These are phyloP conservation scores for Sphaeramia orbicularis DNA, from an alignment of 2,797 vertebrate species.

Conservation along the genomic window DNA sequence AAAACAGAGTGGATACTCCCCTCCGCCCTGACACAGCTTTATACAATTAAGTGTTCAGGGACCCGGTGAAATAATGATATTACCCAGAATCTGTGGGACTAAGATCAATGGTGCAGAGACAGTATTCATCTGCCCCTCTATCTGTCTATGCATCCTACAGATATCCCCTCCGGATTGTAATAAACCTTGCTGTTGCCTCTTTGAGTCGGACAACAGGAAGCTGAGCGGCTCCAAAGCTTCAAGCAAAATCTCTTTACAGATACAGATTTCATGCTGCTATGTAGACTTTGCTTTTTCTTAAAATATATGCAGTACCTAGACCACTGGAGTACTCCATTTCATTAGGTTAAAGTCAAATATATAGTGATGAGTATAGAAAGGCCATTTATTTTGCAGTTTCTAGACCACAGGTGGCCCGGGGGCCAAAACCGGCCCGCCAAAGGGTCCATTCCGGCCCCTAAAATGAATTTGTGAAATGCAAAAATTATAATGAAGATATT, in stretches of 20 bases:
- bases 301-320: too few species aligned
- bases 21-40: slow-evolving; percentile 69
- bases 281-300: slow-evolving; percentile 2
- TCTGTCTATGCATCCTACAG: slow-evolving; percentile 54
- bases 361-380: too few species aligned
- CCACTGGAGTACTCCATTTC: too few species aligned
- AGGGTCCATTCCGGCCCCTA: too few species aligned
- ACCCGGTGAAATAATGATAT: slow-evolving; percentile 71
- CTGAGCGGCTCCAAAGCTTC: neutral
- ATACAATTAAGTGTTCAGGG: slow-evolving; percentile 75
- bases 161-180: slow-evolving; percentile 39
- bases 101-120: slow-evolving; percentile 66
- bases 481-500: too few species aligned
- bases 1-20: slow-evolving; percentile 59
- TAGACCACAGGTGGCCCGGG: too few species aligned
- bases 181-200: slow-evolving; percentile 21
- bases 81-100: slow-evolving; percentile 63
- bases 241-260: neutral
- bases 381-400: too few species aligned
- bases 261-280: neutral
- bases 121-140: slow-evolving; percentile 61
- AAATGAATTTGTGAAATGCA: too few species aligned
- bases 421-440: too few species aligned
- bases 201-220: slow-evolving; percentile 29
- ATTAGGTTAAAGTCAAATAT: too few species aligned